These are phyloP conservation scores for Drosophila mimica DNA, from an alignment of 2,888 invertebrate genomes.

Conservation along the genomic window DNA sequence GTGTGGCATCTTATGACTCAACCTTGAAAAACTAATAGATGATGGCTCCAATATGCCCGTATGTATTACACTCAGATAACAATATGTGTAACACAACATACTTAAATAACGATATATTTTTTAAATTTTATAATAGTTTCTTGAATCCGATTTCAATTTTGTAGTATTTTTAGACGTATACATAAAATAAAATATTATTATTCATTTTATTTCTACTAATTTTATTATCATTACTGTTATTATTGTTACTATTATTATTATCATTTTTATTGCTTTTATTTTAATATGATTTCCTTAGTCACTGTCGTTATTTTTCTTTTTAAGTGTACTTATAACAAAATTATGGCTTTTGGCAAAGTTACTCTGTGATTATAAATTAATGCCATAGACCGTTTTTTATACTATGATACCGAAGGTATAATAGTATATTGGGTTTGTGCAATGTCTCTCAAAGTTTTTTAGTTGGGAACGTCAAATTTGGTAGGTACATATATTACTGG, in stretches of 20 bases:
- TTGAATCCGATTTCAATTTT: no score
- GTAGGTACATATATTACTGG: no score
- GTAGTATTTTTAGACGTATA: not conserved
- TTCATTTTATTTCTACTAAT: not conserved
- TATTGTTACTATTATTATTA: not conserved
- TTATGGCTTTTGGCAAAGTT: not conserved
- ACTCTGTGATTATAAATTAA: not conserved
- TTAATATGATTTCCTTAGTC: not conserved
- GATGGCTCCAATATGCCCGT: not conserved
- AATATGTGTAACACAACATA: not conserved
- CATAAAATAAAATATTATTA: not conserved
- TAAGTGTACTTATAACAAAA: not conserved
- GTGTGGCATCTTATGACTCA: slow-evolving; percentile 55
- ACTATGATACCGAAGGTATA: no score
- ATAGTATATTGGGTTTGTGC: no score
- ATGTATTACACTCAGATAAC: not conserved
- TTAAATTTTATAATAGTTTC: not conserved
- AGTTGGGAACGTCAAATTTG: no score
- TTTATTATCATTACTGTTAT: not conserved
- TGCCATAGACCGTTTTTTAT: not conserved
- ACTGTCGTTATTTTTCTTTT: not conserved
- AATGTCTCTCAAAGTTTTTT: no score
- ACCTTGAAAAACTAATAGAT: slow-evolving; percentile 36
- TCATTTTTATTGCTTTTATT: not conserved
- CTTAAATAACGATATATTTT: not conserved